These are phyloP conservation scores for Drosophila nasuta DNA, from an alignment of 1,140 invertebrate genomes.

Conservation along the genomic window DNA sequence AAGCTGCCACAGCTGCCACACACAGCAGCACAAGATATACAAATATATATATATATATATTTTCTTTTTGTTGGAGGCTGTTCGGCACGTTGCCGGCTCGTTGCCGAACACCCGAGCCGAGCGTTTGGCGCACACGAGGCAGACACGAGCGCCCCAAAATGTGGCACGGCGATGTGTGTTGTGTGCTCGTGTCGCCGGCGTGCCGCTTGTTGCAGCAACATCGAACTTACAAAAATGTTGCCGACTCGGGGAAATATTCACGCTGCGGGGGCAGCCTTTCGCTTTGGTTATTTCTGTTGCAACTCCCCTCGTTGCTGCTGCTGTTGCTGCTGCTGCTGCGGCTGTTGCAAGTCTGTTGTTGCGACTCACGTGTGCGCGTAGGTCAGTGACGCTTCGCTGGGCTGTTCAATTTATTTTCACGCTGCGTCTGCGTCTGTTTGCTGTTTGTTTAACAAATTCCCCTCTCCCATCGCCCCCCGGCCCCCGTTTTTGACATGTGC, in stretches of 20 bases:
- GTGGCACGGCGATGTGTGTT: conserved; percentile 1
- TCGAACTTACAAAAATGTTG: conserved; percentile 48
- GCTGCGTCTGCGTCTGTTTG: conserved; percentile 50
- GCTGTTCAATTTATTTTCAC: conserved; percentile 65
- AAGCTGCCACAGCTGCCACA: conserved; percentile 19
- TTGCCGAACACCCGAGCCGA: conserved; percentile 1
- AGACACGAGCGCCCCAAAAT: conserved; percentile 5
- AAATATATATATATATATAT: background rate
- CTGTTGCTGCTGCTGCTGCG: conserved; percentile 35
- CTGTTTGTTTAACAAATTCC: conserved; percentile 53
- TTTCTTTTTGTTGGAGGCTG: background rate
- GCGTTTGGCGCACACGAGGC: background rate
- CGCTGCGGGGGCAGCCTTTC: conserved; percentile 68
- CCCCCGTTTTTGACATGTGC: conserved; percentile 41
- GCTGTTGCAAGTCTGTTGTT: conserved; percentile 10
- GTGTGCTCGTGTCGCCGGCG: conserved; percentile 9
- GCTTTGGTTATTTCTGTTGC: conserved; percentile 54
- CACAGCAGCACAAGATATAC: background rate
- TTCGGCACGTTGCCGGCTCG: conserved; percentile 18
- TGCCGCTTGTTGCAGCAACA: conserved; percentile 70
- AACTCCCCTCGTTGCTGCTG: conserved; percentile 22
- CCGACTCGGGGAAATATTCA: conserved; percentile 59
- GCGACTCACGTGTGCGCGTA: conserved; percentile 70
- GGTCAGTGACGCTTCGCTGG: conserved; percentile 71
- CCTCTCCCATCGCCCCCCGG: background rate